Base-by-base conservation (phyloP, 2,113 vertebrate genomes). In the Aphelocoma coerulescens region DNA sequence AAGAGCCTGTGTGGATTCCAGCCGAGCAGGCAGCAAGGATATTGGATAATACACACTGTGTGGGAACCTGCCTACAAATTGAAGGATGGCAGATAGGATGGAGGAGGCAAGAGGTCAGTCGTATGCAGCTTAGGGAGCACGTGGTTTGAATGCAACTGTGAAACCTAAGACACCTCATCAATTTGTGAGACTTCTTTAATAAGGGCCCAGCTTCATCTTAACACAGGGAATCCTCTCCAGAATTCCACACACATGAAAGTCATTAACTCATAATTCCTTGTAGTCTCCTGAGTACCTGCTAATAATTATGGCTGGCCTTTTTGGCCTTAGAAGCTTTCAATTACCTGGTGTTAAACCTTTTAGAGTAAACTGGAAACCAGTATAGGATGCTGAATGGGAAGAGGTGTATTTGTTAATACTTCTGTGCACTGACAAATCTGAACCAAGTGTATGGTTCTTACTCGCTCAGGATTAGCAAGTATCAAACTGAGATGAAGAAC, bases 221-320 rank as follows among this genome's bases (percentile, higher is more conserved):
- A 55, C 1, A 1, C 46, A 23, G 52, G 30, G 79, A 92, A 86
- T 87, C 86, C 39, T 87, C 76, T 89, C 80, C 69, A 92, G 80
- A 52, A 48, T 87, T 96, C 57, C 68, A 75, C 69, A 72, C 89
- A 94, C 88, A 75, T 94, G 92, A 95, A 96, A 95, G 86, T 77
- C 77, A 92, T 95, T 95, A 91, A 63, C 52, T 95, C 58, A 49
- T 85, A 93, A 93, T 78, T 90, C 49, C 77, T 91, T 15, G n/a
- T 65, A 65, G 84, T 87, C 95, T 92, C 69, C 66, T 92, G 89
- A 83, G 96, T 94, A 90, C 85, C 93, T 91, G 82, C 62, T 93
- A 91, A 74, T 90, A 94, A 96, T 94, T 91, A 91, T 28, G n/a
- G 39, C 39, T 93, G 87, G 51, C 85, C 93, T 79, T 93, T 86